These are phyloP conservation scores for Tiliacea citrago DNA, from an alignment of 2,888 invertebrate genomes.

Conservation along the genomic window DNA sequence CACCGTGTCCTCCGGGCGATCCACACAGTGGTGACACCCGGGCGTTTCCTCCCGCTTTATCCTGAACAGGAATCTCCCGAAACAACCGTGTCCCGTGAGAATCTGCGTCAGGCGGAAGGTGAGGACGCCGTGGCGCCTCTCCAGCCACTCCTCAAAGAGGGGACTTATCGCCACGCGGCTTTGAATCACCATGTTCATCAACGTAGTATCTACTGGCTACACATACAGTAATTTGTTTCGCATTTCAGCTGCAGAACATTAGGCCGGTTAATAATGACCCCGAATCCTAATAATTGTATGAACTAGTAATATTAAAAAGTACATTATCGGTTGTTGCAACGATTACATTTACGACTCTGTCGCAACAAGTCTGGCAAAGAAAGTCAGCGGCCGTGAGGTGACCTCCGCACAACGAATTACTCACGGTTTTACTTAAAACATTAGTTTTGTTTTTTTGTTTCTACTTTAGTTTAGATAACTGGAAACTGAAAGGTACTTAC, in stretches of 20 bases:
- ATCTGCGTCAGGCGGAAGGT: too few species aligned
- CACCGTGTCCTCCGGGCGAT: too few species aligned
- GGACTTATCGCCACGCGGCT: too few species aligned
- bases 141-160: too few species aligned
- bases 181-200: constrained; percentile 1
- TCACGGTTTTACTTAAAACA: constrained; percentile 63
- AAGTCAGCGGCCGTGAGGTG: constrained; percentile 62
- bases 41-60: too few species aligned
- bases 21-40: too few species aligned
- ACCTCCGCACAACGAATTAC: constrained; percentile 65
- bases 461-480: constrained; percentile 21
- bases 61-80: too few species aligned
- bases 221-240: constrained; percentile 6
- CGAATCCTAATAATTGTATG: constrained; percentile 39
- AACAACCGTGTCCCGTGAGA: too few species aligned
- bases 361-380: constrained; percentile 63
- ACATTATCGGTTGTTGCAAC: constrained; percentile 47
- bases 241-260: constrained; percentile 5
- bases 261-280: too few species aligned
- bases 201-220: not conserved
- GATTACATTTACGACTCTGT: constrained; percentile 61
- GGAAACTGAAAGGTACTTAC: not conserved
- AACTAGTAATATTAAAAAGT: constrained; percentile 36
- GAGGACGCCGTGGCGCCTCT: too few species aligned
- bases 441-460: constrained; percentile 41